Base-by-base conservation (phyloP, 2,113 vertebrate species). In the Tinamus guttatus region DNA sequence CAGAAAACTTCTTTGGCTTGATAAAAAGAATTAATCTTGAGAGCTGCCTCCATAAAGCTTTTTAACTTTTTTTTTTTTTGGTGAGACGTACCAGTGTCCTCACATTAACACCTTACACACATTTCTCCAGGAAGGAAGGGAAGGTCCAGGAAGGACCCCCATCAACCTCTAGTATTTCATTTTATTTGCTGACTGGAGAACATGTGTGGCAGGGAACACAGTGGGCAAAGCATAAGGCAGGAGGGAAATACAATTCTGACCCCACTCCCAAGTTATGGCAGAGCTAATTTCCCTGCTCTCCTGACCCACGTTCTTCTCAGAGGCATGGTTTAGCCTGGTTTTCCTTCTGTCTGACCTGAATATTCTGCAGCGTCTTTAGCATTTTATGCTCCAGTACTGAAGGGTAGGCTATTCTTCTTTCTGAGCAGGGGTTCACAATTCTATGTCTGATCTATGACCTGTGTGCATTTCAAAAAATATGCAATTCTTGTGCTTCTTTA, bases 231-330 rank as follows among this genome's bases (percentile, higher is more conserved):
- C 54, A 32, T 32, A 40, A 85, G 13, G 27, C 5, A 6, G 52
- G 52, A 17, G 64, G 91, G 92, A 92, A 62, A 92, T 25, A 56
- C 11, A 83, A 30, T 17, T 78, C 40, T 6, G 2, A 21, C 65
- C 76, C 24, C 7, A 52, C 80, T 92, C 27, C 24, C 89, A 83
- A 83, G 58, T 58, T 52, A 69, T 4, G 76, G 45, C 47, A 90
- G 77, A 95, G 89, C 70, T 52, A 89, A 89, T 71, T 87, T 84
- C 28, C 60, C 19, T 73, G 27, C 38, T 92, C 58, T 91, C 14
- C 38, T 83, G 67, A 25, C 5, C 4, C 24, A 56, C 25, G 47
- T 54, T 86, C 19, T 81, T 63, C 74, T 90, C 70, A 92, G 41
- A 87, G 52, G 15, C 3, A 19, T 1, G 8, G 87, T 77, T 91